Evolutionary conservation across 2,888 invertebrate genomes (phyloP).

Genomic region (Luffia ferchaultella): DNA sequence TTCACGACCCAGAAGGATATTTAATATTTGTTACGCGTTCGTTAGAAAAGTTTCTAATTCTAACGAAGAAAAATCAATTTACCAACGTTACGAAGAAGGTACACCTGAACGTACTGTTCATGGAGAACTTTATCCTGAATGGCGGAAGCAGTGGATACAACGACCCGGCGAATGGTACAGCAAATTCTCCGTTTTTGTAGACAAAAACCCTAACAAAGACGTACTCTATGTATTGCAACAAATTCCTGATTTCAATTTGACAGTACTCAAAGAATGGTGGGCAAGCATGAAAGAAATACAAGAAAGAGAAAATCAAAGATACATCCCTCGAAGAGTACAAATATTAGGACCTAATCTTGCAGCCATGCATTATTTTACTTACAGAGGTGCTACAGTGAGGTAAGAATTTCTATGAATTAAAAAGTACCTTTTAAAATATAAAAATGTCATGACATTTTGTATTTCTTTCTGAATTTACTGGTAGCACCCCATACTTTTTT

Average conservation of each 20-base stretch:
- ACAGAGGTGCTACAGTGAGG: constrained; percentile 79
- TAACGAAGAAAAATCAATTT: constrained; percentile 39
- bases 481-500: no score
- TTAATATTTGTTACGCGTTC: no score
- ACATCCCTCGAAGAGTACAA: constrained; percentile 64
- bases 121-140: constrained; percentile 59
- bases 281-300: constrained; percentile 42
- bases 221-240: constrained; percentile 49
- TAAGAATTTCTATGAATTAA: constrained; percentile 17
- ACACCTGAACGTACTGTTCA: constrained; percentile 34
- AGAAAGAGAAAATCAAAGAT: constrained; percentile 68
- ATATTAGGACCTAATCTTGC: constrained; percentile 83
- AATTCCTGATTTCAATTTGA: constrained; percentile 58
- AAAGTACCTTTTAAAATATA: neutral
- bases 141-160: constrained; percentile 70
- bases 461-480: no score
- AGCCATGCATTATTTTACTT: constrained; percentile 84
- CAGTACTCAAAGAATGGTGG: constrained; percentile 67
- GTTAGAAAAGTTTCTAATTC: constrained; percentile 29
- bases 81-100: constrained; percentile 39
- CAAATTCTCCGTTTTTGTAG: constrained; percentile 63
- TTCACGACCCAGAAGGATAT: no score
- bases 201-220: constrained; percentile 43
- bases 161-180: constrained; percentile 65
- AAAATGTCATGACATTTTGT: no score